A percentile compares a stretch with the other conserved stretches of the same genome.
Conservation (phyloP, 2,113 vertebrate species). For the Turdus rufiventris region DNA sequence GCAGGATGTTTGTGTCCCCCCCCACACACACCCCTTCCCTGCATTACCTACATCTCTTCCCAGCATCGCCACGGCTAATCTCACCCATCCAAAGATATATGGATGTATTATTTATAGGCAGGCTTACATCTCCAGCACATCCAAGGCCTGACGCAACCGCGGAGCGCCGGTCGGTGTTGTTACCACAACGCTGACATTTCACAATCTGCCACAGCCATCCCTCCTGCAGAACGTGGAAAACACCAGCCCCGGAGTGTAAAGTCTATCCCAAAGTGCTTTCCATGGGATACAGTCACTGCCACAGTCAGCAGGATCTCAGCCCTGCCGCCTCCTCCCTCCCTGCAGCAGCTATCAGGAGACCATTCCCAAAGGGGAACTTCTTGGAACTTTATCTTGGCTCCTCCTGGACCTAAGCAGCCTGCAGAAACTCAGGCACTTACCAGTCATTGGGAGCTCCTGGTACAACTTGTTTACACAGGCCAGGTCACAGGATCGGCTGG, state of each 20-base stretch:
- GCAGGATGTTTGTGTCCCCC: not conserved
- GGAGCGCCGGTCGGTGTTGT: not conserved
- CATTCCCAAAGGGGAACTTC: not conserved
- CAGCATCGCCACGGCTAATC: not conserved
- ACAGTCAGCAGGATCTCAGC: not conserved
- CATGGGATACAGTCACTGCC: not conserved
- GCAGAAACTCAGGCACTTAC: not conserved
- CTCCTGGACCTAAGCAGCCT: not conserved
- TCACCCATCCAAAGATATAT: not conserved
- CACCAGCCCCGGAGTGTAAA: not conserved
- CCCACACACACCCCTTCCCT: not conserved
- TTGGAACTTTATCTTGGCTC: conserved; percentile 8
- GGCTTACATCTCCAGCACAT: not conserved
- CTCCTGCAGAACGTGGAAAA: not conserved
- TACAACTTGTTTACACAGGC: conserved; percentile 47
- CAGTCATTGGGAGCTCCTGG: conserved; percentile 28
- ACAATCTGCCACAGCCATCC: not conserved
- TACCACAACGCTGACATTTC: conserved; percentile 10
- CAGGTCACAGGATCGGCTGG: conserved; percentile 41
- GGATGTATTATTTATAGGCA: not conserved
- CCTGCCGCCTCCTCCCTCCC: not conserved
- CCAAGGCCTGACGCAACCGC: not conserved
- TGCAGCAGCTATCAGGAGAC: not conserved
- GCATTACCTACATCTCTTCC: not conserved
- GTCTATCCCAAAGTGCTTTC: not conserved